A percentile compares a stretch with the other conserved stretches of the same genome.
phyloP scores from a whole-genome alignment of 2,797 vertebrate species.

The Periophthalmus magnuspinnatus region DNA sequence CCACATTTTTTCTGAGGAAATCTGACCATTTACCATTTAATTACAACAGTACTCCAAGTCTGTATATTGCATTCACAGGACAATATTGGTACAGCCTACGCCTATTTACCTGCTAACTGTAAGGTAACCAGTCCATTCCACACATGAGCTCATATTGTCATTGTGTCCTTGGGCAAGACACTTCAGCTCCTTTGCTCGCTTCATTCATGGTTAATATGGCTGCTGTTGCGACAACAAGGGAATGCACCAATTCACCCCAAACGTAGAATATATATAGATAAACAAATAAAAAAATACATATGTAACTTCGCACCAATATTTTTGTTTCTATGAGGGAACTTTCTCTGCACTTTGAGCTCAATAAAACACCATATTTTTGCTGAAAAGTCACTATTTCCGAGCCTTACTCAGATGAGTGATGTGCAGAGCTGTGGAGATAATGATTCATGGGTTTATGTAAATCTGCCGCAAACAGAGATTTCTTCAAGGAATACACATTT shows the following conservation, averaged over 20 bases:
- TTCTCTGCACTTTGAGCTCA: background rate
- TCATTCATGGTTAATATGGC: background rate
- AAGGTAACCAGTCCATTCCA: too few species aligned
- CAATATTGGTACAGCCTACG: too few species aligned
- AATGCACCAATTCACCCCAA: too few species aligned
- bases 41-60: too few species aligned
- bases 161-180: background rate
- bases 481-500: background rate
- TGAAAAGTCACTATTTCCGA: background rate
- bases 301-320: background rate
- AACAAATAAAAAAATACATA: background rate
- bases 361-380: background rate
- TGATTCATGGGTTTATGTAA: constrained; percentile 13
- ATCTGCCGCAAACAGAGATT: constrained; percentile 6
- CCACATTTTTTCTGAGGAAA: too few species aligned
- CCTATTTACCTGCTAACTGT: too few species aligned
- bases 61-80: too few species aligned
- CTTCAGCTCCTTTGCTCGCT: background rate
- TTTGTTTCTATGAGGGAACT: too few species aligned
- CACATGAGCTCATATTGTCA: background rate
- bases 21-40: too few species aligned
- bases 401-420: background rate
- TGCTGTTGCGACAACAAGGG: background rate
- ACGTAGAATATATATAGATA: too few species aligned
- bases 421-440: background rate